Evolutionary conservation across 2,113 vertebrate genomes (phyloP).

Genomic region (Potamarius usumacintae): DNA sequence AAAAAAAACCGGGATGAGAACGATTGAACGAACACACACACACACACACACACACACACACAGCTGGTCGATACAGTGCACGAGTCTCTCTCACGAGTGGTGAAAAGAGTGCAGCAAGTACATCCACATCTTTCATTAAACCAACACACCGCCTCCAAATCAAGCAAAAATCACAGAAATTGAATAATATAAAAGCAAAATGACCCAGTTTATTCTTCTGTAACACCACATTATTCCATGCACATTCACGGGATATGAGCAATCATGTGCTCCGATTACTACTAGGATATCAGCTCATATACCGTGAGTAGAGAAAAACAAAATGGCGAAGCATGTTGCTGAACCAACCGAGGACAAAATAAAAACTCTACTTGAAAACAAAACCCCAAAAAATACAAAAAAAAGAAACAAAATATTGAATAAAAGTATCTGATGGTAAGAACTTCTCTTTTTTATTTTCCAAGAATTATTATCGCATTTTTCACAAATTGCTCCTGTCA

Average conservation of each 20-base stretch:
- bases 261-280: no score
- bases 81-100: neutral
- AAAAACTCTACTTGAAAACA: no score
- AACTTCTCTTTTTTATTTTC: no score
- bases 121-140: slow-evolving; percentile 8
- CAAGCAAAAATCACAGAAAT: slow-evolving; percentile 16
- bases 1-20: slow-evolving; percentile 7
- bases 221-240: neutral
- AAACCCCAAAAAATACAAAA: no score
- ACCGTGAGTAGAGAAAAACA: no score
- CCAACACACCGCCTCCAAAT: neutral
- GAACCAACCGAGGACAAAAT: no score
- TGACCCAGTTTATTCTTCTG: neutral
- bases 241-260: neutral
- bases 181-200: neutral
- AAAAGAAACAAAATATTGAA: no score
- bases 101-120: slow-evolving; percentile 5
- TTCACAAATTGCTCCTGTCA: no score
- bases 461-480: no score
- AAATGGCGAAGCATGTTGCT: no score
- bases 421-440: no score
- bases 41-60: neutral
- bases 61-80: neutral
- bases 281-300: no score
- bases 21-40: neutral